phyloP scores from a whole-genome alignment of 2,888 invertebrate genomes.

The Cheiracanthium punctorium region DNA sequence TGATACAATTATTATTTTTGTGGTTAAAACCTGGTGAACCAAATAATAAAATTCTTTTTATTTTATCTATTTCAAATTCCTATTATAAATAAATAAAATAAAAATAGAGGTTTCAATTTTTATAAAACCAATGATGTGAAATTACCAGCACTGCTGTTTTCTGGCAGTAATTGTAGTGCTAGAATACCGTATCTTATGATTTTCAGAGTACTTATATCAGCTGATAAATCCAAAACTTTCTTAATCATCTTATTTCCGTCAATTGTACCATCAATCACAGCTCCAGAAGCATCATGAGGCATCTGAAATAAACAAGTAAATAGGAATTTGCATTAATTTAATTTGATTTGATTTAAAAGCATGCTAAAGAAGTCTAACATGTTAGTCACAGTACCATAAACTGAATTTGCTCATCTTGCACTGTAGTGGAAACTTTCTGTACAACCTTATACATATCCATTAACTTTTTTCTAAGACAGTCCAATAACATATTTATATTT shows the following conservation, averaged over 20 bases:
- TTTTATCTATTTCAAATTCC: too few relatives aligned
- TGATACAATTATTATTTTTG: too few relatives aligned
- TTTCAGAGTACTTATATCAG: slow-evolving; percentile 85
- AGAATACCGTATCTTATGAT: slow-evolving; percentile 86
- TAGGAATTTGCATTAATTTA: neutral
- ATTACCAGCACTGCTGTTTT: slow-evolving; percentile 84
- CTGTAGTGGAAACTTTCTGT: slow-evolving; percentile 54
- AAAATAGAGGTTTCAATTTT: too few relatives aligned
- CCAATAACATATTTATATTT: slow-evolving; percentile 78
- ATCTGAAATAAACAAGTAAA: slow-evolving; percentile 74
- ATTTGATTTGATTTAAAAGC: too few relatives aligned
- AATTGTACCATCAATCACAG: slow-evolving; percentile 78
- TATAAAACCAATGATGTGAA: too few relatives aligned
- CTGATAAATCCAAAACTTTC: slow-evolving; percentile 75
- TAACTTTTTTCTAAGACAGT: slow-evolving; percentile 80
- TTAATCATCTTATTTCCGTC: slow-evolving; percentile 77
- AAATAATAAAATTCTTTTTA: too few relatives aligned
- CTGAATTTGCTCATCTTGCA: slow-evolving; percentile 73
- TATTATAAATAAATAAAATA: too few relatives aligned
- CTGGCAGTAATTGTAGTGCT: slow-evolving; percentile 84
- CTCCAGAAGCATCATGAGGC: slow-evolving; percentile 79
- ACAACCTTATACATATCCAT: slow-evolving; percentile 73
- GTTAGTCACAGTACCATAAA: slow-evolving; percentile 58
- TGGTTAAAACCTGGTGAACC: too few relatives aligned
- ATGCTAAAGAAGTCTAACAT: too few relatives aligned